Conservation (phyloP, 2,888 invertebrate genomes). For the Enoplolaimus lenunculus region DNA sequence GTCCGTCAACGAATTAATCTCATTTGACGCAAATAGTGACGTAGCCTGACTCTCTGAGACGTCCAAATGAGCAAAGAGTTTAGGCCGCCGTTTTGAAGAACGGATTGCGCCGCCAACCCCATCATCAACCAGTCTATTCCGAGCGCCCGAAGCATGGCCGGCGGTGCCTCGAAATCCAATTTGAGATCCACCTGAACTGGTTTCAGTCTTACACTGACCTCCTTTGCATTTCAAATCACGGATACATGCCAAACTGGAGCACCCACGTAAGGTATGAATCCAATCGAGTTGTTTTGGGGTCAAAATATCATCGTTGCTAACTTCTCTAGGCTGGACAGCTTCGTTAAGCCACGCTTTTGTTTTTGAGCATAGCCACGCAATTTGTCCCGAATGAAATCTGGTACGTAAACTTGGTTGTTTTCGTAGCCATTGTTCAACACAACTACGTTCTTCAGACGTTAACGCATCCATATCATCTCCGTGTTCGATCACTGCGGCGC, state of each 20-base stretch:
- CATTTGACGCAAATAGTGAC: neutral
- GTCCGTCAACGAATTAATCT: neutral
- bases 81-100: neutral
- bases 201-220: neutral
- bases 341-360: constrained; percentile 2
- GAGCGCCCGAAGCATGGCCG: neutral
- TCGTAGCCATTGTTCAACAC: neutral
- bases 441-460: neutral
- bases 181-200: neutral
- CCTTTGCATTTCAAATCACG: constrained; percentile 13
- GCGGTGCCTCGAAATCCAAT: neutral
- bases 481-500: no score
- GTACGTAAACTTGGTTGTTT: neutral
- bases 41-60: neutral
- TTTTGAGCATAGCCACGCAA: neutral
- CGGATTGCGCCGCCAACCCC: no score
- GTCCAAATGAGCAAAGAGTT: neutral
- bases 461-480: no score
- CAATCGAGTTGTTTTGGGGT: constrained; percentile 3
- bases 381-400: neutral
- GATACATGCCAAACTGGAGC: constrained; percentile 14
- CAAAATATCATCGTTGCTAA: constrained; percentile 3
- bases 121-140: no score
- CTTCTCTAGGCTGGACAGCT: neutral
- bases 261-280: constrained; percentile 5